Evolutionary conservation across 2,797 vertebrate species (phyloP), one percentile per base, ranked within the genome.

Genomic region (Caiman crocodilus): DNA sequence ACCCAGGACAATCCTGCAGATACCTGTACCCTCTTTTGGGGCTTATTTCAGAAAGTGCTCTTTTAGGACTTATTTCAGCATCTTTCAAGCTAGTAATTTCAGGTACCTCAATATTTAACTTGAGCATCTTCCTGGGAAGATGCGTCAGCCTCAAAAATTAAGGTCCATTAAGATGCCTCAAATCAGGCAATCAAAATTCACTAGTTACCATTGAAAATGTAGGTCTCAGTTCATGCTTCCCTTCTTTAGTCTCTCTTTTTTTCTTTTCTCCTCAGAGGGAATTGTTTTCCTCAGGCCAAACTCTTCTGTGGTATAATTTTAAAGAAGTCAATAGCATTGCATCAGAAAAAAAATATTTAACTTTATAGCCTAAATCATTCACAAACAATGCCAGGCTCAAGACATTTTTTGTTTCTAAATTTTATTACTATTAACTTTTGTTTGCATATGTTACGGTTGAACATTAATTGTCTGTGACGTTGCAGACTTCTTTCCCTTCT

Each of bases 391-490:
- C 55, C 78, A 60, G 88, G 4, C 32, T 60, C 2, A 1, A 3
- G 57, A 20, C 50, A 59, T 78, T 76, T 50, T 94, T 82, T 91
- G 78, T 9, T 86, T 93, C 76, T 82, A 42, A 58, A 7, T 7
- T 56, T 14, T 7, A 8, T 77, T 18, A 20, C 4, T 74, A 20
- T n/a, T 89, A 50, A 78, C 81, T 95, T 60, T 18, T 23, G 14
- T 93, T 95, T 93, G 80, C 84, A 74, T 42, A 28, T 92, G 96
- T 84, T 69, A 74, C 13, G n/a, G 20, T 60, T 76, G 79, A 80
- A 11, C 42, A 76, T 13, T 55, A 7, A 30, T 42, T 65, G 35
- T 2, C 91, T 95, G 90, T 73, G 25, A 82, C 71, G 81, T 89
- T 18, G 55, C 59, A 90, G 84, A 64, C 81, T 85, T 76, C 65